Conservation (phyloP, 2,888 invertebrate species). For the Drosophila tanythrix region DNA sequence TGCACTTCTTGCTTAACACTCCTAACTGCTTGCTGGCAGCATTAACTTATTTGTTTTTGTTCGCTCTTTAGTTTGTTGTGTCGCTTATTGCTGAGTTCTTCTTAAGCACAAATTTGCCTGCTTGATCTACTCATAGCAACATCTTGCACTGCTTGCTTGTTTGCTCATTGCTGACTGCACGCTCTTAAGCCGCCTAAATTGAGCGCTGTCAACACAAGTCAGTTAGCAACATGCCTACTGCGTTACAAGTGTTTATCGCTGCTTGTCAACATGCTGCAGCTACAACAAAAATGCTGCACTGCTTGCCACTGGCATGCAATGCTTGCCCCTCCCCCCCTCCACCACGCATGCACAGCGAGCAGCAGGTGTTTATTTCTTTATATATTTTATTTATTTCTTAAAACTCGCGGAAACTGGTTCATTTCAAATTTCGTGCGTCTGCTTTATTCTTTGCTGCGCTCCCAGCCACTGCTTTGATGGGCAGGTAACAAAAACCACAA, state of each 20-base stretch:
- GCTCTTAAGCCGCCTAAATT: not conserved
- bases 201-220: not conserved
- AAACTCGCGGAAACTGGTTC: conserved; percentile 32
- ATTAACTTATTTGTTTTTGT: not conserved
- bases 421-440: conserved; percentile 8
- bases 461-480: conserved; percentile 64
- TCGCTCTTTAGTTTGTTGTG: not conserved
- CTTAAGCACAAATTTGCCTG: no score
- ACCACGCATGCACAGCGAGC: not conserved
- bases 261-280: conserved; percentile 21
- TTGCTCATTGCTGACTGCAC: not conserved
- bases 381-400: conserved; percentile 22
- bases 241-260: not conserved
- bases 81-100: not conserved
- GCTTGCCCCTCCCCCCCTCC: not conserved
- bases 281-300: conserved; percentile 10
- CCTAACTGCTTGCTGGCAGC: not conserved
- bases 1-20: not conserved
- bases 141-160: conserved; percentile 21
- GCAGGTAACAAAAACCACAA: conserved; percentile 1
- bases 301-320: conserved; percentile 42
- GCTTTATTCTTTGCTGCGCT: conserved; percentile 58
- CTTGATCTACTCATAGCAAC: not conserved
- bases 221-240: conserved; percentile 5
- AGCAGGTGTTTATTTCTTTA: conserved; percentile 48